phyloP scores from a whole-genome alignment of 2,113 vertebrate species.

The Psilopogon haemacephalus region DNA sequence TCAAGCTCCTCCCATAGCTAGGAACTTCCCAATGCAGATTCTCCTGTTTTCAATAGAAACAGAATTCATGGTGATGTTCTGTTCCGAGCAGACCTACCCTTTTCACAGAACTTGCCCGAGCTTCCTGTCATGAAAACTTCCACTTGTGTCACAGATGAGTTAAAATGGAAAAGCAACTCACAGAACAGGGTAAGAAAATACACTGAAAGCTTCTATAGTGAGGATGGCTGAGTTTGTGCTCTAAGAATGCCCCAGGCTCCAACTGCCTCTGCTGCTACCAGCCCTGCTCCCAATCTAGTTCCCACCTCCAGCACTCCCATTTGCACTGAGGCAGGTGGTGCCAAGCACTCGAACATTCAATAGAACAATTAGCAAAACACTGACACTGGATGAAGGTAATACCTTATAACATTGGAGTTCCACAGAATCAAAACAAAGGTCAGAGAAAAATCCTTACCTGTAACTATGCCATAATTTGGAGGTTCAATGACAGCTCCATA shows the following conservation, averaged over 20 bases:
- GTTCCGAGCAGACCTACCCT: background rate
- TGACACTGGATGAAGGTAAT: conserved; percentile 14
- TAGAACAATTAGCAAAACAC: conserved; percentile 47
- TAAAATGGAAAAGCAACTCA: conserved; percentile 2
- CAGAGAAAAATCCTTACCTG: conserved; percentile 80
- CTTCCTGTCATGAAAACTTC: background rate
- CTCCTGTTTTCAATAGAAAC: background rate
- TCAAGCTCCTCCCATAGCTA: background rate
- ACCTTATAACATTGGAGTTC: background rate
- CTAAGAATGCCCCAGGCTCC: background rate
- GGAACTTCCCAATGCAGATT: background rate
- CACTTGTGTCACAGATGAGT: background rate
- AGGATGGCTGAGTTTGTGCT: background rate
- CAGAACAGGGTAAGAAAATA: background rate
- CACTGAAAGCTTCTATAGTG: background rate
- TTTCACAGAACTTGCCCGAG: background rate
- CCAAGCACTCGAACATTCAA: background rate
- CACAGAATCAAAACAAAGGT: conserved; percentile 67
- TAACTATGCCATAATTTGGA: conserved; percentile 97
- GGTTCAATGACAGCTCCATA: conserved; percentile 93
- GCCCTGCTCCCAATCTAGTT: background rate
- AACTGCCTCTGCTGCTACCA: background rate
- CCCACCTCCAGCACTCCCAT: background rate
- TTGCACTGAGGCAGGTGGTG: background rate
- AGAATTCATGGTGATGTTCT: background rate